Percentiles rank a stretch among this genome's conserved stretches.
phyloP scores from a whole-genome alignment of 2,113 vertebrate genomes.

The Motacilla tschutschensis region DNA sequence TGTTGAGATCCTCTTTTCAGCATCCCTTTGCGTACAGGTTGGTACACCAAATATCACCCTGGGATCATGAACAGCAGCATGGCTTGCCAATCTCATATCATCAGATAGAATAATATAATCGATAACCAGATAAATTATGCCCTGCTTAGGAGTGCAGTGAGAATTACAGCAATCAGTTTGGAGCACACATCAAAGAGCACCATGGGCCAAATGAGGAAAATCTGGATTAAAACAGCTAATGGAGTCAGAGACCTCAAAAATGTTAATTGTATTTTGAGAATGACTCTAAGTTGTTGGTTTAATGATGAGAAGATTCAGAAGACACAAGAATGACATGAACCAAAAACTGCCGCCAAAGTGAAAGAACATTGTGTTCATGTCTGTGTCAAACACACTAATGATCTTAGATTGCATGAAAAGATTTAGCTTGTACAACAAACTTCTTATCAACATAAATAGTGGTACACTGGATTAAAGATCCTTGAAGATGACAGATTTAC shows the following conservation, averaged over 20 bases:
- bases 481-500: neutral
- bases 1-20: neutral
- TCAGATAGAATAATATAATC: neutral
- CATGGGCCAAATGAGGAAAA: neutral
- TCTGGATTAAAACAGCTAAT: neutral
- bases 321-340: neutral
- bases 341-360: neutral
- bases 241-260: neutral
- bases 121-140: neutral
- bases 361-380: neutral
- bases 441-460: neutral
- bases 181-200: neutral
- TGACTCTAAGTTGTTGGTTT: neutral
- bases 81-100: neutral
- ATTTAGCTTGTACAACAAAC: neutral
- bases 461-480: neutral
- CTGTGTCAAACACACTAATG: neutral
- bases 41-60: neutral
- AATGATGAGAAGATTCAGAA: neutral
- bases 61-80: neutral
- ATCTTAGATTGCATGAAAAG: neutral
- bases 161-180: accelerated
- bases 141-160: neutral
- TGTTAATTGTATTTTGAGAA: neutral
- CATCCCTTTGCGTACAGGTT: neutral